phyloP scores from a whole-genome alignment of 2,797 vertebrate genomes.

The Thunnus albacares region DNA sequence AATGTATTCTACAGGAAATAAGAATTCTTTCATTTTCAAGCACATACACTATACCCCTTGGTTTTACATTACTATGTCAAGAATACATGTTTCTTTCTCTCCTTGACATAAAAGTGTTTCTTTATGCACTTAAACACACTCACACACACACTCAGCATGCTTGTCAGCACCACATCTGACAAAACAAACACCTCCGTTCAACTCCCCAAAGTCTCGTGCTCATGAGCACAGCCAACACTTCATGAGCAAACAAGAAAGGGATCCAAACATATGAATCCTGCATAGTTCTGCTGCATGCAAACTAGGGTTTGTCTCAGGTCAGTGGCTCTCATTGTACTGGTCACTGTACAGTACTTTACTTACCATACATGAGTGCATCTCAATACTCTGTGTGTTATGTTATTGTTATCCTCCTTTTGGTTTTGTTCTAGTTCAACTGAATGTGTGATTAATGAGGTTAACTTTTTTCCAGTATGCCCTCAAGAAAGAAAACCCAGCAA shows the following conservation, averaged over 20 bases:
- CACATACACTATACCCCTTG: background rate
- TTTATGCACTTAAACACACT: constrained; percentile 5
- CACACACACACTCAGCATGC: background rate
- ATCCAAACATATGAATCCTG: constrained; percentile 18
- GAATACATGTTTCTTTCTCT: constrained; percentile 8
- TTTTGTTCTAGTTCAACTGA: constrained; percentile 41
- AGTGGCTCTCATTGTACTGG: constrained; percentile 34
- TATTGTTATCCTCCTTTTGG: constrained; percentile 9
- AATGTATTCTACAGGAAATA: background rate
- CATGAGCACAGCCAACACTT: constrained; percentile 30
- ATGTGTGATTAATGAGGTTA: constrained; percentile 33
- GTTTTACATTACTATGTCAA: constrained; percentile 3
- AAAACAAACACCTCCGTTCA: constrained; percentile 21
- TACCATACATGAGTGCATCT: constrained; percentile 6
- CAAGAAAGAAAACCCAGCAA: background rate
- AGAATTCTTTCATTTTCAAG: background rate
- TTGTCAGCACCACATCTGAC: constrained; percentile 16
- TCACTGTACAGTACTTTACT: constrained; percentile 12
- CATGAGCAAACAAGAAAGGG: constrained; percentile 13
- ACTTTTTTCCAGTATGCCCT: background rate
- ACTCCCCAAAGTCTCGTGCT: constrained; percentile 39
- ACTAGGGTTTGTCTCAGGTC: constrained; percentile 37
- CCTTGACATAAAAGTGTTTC: constrained; percentile 6
- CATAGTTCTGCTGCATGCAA: constrained; percentile 25
- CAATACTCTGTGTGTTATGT: background rate